Base-by-base conservation (phyloP, 2,113 vertebrate genomes). In the Herpailurus yagouaroundi region DNA sequence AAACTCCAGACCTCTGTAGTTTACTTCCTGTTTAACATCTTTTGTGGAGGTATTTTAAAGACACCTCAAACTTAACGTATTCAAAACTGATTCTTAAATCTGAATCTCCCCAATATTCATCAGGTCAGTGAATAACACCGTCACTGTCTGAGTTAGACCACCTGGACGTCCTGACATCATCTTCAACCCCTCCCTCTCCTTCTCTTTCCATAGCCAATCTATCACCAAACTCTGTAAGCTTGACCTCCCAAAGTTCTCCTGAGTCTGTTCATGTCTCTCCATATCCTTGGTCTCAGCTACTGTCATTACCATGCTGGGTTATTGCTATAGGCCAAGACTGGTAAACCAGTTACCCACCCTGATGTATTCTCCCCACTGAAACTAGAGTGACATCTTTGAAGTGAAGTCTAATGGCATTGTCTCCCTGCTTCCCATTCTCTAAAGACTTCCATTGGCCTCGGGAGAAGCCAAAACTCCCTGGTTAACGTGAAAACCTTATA, bases 101-200 rank as follows among this genome's bases (percentile, higher is more conserved):
- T 1, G 33, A 33, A n/a, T 29, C 36, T 76, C 41, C 41, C 21
- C 33, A 18, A 0, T 48, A 11, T 13, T 86, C 21, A 10, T 13
- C 6, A 19, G 9, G 5, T 55, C 21, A 10, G 7, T 9, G 29
- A 86, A 27, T 2, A 36, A 15, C 18, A 29, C 36, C 11, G 50
- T 9, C 18, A 10, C 0, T 7, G 5, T 64, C n/a, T 38, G 36
- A 18, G 63, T 69, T 63, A 55, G 63, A 57, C 11, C 12, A 18
- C 13, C 10, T 7, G 3, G 48, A 80, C 57, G 64, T 57, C 36
- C 66, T 15, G 9, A 36, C 14, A 27, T 80, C 60, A 4, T 31
- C 10, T 21, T 12, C 4, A 4, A 16, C 1, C 3, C 21, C 23
- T 10, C 45, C 7, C 27, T 5, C 7, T 9, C 66, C 7, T 3